phyloP scores from a whole-genome alignment of 2,113 vertebrate species.

The Phalacrocorax brasilianus region DNA sequence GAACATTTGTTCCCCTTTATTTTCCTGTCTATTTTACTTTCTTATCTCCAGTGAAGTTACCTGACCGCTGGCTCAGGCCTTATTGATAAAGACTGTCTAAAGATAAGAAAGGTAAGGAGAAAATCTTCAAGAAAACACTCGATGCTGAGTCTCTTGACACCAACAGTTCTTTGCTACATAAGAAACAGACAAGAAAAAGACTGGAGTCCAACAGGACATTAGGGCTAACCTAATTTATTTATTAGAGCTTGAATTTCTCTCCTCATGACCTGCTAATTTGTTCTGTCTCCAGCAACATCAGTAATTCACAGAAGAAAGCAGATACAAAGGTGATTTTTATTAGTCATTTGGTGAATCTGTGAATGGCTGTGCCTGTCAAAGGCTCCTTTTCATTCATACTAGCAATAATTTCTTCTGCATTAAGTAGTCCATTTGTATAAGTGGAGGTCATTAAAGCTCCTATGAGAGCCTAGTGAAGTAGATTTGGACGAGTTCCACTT shows the following conservation, averaged over 20 bases:
- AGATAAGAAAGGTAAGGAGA: not conserved
- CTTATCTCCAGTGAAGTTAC: not conserved
- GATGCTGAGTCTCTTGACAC: not conserved
- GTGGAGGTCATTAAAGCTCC: conserved; percentile 41
- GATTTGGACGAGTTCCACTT: not conserved
- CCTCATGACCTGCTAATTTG: conserved; percentile 5
- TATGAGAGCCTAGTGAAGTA: not conserved
- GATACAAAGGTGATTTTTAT: conserved; percentile 40
- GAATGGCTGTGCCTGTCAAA: conserved; percentile 37
- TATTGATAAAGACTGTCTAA: not conserved
- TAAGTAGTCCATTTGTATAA: conserved; percentile 40
- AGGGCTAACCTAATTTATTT: not conserved
- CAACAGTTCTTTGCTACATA: not conserved
- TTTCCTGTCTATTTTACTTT: not conserved
- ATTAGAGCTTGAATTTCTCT: not conserved
- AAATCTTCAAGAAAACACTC: not conserved
- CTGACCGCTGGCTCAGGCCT: not conserved
- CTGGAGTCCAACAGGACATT: not conserved
- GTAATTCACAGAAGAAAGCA: conserved; percentile 4
- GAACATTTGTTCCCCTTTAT: not conserved
- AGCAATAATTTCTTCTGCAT: conserved; percentile 29
- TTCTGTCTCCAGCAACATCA: conserved; percentile 23
- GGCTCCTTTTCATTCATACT: conserved; percentile 31
- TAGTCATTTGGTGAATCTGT: conserved; percentile 28
- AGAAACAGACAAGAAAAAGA: not conserved